Evolutionary conservation across 1,140 invertebrate species (phyloP), one percentile per base, ranked within the genome.

Genomic region (Meloidogyne chitwoodi): DNA sequence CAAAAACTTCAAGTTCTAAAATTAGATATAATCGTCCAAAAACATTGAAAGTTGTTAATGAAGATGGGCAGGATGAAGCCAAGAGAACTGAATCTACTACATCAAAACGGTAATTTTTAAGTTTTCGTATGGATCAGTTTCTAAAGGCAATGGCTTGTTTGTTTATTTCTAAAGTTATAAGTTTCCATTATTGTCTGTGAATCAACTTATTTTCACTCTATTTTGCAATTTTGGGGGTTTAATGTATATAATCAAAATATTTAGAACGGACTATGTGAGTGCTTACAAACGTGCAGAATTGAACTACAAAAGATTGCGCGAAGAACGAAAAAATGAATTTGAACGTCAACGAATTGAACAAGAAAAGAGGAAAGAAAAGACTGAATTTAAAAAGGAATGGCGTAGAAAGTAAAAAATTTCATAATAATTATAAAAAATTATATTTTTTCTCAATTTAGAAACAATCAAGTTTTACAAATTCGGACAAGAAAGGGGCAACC

Each of bases 231-330:
- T n/a, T n/a, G n/a, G n/a, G n/a, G n/a, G n/a, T n/a, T n/a, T n/a
- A n/a, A n/a, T n/a, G n/a, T n/a, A n/a, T n/a, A n/a, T n/a, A n/a
- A n/a, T 38, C 8, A 48, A 19, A 19, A 19, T 19, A 48, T 56
- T 56, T n/a, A 41, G 65, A n/a, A 67, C 6, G 6, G 65, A 34
- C n/a, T 79, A 79, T 63, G 38, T 79, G 29, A 80, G 67, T 29
- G 81, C 81, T 19, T 81, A 81, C 74, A 80, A 83, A 73, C 81
- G 80, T 19, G 80, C 80, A n/a, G 61, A 81, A 76, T 64, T 56
- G 4, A 75, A 66, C 16, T 81, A 77, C 34, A 38, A 83, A 8
- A 66, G 64, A 29, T 77, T 81, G 19, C 81, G 81, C 14, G 77
- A 75, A 44, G 80, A 81, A 31, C 61, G 74, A 14, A 61, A 61